A percentile compares a stretch with the other conserved stretches of the same genome.
phyloP scores from a whole-genome alignment of 1,140 invertebrate genomes.

The Drosophila nannoptera region DNA sequence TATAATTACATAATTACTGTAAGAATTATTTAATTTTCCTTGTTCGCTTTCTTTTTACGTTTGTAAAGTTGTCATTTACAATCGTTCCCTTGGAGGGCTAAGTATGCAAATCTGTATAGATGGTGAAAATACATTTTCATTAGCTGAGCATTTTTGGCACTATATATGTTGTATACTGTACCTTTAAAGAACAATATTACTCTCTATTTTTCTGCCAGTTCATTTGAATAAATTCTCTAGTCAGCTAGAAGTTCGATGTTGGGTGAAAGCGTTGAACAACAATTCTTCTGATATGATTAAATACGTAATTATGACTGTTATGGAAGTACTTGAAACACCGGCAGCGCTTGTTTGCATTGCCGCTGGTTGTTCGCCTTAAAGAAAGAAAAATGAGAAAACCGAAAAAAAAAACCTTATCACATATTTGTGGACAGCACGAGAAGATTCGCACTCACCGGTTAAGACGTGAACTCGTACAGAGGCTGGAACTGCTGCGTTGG shows the following conservation, averaged over 20 bases:
- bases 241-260: conserved; percentile 63
- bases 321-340: conserved; percentile 85
- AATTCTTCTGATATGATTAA: conserved; percentile 75
- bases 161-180: conserved; percentile 7
- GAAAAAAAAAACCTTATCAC: neutral
- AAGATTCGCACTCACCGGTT: conserved; percentile 84
- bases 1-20: conserved; percentile 44
- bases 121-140: too few relatives aligned
- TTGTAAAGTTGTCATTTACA: conserved; percentile 50
- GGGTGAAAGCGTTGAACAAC: conserved; percentile 47
- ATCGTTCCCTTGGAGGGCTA: conserved; percentile 45
- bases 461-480: conserved; percentile 93
- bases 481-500: conserved; percentile 91
- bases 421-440: neutral
- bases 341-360: conserved; percentile 89
- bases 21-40: conserved; percentile 17
- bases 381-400: neutral
- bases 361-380: conserved; percentile 86
- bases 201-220: conserved; percentile 4
- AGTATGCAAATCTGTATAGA: neutral
- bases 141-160: too few relatives aligned
- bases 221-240: conserved; percentile 42
- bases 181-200: conserved; percentile 38
- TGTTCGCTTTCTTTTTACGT: neutral
- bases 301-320: conserved; percentile 50